Evolutionary conservation across 2,888 invertebrate genomes (phyloP).

Genomic region (Lasius fuliginosus): DNA sequence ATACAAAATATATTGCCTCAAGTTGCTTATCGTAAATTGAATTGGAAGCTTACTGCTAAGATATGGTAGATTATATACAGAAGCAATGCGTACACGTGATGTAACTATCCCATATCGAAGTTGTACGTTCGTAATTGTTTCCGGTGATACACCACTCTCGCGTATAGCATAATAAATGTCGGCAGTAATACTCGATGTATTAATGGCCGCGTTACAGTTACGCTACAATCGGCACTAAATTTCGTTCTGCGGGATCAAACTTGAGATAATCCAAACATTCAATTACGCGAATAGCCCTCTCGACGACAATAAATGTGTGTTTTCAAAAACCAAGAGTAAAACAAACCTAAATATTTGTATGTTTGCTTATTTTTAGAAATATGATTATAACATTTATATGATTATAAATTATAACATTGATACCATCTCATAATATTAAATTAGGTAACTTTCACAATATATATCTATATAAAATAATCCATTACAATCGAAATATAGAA

Average conservation of each 20-base stretch:
- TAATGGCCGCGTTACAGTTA: slow-evolving; percentile 35
- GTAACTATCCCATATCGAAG: slow-evolving; percentile 22
- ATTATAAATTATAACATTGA: neutral
- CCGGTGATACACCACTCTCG: slow-evolving; percentile 29
- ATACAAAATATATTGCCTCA: neutral
- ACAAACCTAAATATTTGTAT: neutral
- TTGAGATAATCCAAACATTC: slow-evolving; percentile 46
- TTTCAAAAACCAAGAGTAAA: slow-evolving; percentile 5
- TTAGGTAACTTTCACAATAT: neutral
- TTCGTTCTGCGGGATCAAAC: slow-evolving; percentile 33
- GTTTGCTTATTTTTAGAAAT: neutral
- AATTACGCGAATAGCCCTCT: slow-evolving; percentile 17
- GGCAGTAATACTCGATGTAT: slow-evolving; percentile 43
- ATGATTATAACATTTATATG: neutral
- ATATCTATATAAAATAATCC: neutral
- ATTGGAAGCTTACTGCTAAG: slow-evolving; percentile 24
- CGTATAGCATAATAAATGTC: slow-evolving; percentile 47
- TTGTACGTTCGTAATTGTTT: slow-evolving; percentile 48
- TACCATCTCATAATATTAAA: neutral
- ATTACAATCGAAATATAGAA: neutral
- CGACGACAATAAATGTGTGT: slow-evolving; percentile 11
- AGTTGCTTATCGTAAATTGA: neutral
- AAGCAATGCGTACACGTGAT: neutral
- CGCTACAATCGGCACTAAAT: slow-evolving; percentile 41
- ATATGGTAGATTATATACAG: slow-evolving; percentile 11